Conservation (phyloP, 2,113 vertebrate genomes). For the Epinephelus fuscoguttatus region DNA sequence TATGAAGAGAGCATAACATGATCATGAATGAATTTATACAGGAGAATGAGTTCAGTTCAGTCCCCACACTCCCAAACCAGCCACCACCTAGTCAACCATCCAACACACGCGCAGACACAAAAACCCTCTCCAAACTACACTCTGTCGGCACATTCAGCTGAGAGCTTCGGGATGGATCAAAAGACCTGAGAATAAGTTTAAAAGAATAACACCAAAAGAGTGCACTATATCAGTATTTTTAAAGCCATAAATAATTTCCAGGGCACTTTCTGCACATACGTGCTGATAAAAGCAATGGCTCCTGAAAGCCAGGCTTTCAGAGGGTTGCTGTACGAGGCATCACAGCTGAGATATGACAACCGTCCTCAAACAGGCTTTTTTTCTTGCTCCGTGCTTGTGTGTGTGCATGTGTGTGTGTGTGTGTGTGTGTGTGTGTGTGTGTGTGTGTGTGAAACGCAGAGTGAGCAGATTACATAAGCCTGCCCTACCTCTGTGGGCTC, state of each 20-base stretch:
- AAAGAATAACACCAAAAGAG: conserved; percentile 67
- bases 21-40: conserved; percentile 61
- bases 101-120: conserved; percentile 21
- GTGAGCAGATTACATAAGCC: conserved; percentile 80
- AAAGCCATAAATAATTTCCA: conserved; percentile 80
- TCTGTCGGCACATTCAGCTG: conserved; percentile 52
- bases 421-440: conserved; percentile 57
- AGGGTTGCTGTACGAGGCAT: conserved; percentile 55
- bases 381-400: conserved; percentile 30
- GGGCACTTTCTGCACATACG: conserved; percentile 77
- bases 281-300: conserved; percentile 77
- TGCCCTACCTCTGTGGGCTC: conserved; percentile 77
- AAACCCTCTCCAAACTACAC: conserved; percentile 27
- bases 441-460: conserved; percentile 60
- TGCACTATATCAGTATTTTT: conserved; percentile 77
- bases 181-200: conserved; percentile 65
- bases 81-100: conserved; percentile 28
- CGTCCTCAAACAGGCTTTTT: conserved; percentile 69
- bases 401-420: conserved; percentile 45
- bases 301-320: conserved; percentile 76
- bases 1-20: conserved; percentile 29
- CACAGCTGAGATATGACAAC: conserved; percentile 75
- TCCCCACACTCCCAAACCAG: background rate
- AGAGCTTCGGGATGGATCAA: conserved; percentile 64
- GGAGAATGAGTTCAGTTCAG: conserved; percentile 43